Evolutionary conservation across 1,140 invertebrate species (phyloP).

Genomic region (Saccostrea echinata): DNA sequence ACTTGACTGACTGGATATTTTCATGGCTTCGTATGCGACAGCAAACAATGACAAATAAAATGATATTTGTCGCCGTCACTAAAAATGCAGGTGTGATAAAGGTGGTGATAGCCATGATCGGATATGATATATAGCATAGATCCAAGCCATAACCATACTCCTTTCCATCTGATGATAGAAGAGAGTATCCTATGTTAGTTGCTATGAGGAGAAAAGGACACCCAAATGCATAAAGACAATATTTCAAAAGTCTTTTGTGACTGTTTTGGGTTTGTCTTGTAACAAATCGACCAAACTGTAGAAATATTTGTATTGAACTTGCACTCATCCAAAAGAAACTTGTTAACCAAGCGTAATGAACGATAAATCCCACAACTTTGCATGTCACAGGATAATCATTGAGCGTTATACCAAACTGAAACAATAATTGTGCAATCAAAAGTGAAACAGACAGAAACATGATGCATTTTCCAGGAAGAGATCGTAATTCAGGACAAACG

Average conservation of each 20-base stretch:
- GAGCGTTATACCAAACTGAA: constrained; percentile 36
- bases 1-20: background rate
- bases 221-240: constrained; percentile 14
- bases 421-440: constrained; percentile 32
- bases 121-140: constrained; percentile 47
- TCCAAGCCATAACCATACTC: constrained; percentile 47
- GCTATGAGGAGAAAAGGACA: constrained; percentile 8
- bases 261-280: background rate
- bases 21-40: constrained; percentile 1
- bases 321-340: constrained; percentile 48
- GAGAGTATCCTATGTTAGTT: constrained; percentile 3
- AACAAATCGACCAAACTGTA: constrained; percentile 34
- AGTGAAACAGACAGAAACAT: constrained; percentile 47
- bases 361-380: constrained; percentile 31
- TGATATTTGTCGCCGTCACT: constrained; percentile 29
- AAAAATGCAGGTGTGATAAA: constrained; percentile 35
- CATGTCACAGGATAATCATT: constrained; percentile 26
- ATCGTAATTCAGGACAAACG: constrained; percentile 42
- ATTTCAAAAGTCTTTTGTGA: background rate
- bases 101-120: background rate
- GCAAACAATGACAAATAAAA: constrained; percentile 42
- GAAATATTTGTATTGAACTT: constrained; percentile 51
- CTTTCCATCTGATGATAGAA: background rate
- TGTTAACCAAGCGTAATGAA: constrained; percentile 46
- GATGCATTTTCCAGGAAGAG: constrained; percentile 47